phyloP scores from a whole-genome alignment of 2,113 vertebrate genomes.

The Hucho hucho region DNA sequence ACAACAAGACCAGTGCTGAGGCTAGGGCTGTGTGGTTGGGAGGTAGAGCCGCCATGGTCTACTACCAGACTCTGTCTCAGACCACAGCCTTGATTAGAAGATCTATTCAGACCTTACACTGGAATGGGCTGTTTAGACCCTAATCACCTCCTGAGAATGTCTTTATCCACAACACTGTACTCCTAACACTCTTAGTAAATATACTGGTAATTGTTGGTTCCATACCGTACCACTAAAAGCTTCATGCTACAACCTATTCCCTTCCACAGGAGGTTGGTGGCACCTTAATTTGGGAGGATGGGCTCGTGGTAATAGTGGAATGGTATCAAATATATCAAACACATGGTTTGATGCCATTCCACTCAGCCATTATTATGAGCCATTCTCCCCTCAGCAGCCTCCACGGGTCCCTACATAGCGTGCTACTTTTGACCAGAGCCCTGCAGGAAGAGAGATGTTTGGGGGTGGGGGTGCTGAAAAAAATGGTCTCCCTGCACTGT shows the following conservation, averaged over 20 bases:
- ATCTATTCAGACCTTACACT: neutral
- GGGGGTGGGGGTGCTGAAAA: no score
- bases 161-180: constrained; percentile 35
- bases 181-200: constrained; percentile 25
- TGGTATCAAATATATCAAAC: no score
- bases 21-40: constrained; percentile 24
- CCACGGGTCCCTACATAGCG: no score
- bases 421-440: no score
- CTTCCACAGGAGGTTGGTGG: no score
- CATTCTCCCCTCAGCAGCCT: no score
- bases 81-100: constrained; percentile 54
- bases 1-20: constrained; percentile 12
- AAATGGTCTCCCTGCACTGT: no score
- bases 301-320: no score
- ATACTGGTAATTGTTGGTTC: constrained; percentile 28
- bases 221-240: constrained; percentile 28
- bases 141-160: constrained; percentile 29
- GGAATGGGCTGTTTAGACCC: constrained; percentile 14
- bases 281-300: no score
- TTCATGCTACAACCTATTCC: neutral
- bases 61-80: constrained; percentile 40
- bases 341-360: no score
- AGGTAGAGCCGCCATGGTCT: constrained; percentile 46
- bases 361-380: no score
- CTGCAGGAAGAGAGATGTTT: no score